phyloP scores from a whole-genome alignment of 1,140 invertebrate genomes.

The Hylaeus volcanicus region DNA sequence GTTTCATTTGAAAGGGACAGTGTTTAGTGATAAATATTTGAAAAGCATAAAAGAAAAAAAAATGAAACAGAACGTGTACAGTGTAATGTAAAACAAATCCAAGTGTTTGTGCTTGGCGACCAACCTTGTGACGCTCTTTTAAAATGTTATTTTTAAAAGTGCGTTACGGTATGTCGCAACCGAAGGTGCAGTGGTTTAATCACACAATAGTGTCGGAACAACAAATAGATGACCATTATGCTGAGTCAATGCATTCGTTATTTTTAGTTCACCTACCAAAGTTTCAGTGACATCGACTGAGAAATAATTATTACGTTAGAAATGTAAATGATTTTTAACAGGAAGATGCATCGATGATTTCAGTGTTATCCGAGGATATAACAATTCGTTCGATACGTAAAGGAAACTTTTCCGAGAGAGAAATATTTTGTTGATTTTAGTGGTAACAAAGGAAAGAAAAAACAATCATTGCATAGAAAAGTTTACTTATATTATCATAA shows the following conservation, averaged over 20 bases:
- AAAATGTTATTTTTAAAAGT: constrained; percentile 35
- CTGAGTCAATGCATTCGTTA: constrained; percentile 76
- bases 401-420: constrained; percentile 19
- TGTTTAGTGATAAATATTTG: constrained; percentile 69
- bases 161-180: constrained; percentile 62
- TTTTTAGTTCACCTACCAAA: constrained; percentile 69
- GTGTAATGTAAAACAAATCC: constrained; percentile 76
- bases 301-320: constrained; percentile 33
- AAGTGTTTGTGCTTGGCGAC: constrained; percentile 77
- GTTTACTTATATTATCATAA: constrained; percentile 21
- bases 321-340: constrained; percentile 22
- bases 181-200: constrained; percentile 77
- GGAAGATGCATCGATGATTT: constrained; percentile 32
- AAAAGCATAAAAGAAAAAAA: constrained; percentile 55
- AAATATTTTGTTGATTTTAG: constrained; percentile 26
- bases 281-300: constrained; percentile 53
- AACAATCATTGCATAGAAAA: constrained; percentile 16
- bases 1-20: constrained; percentile 67
- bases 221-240: constrained; percentile 78
- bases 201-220: constrained; percentile 74
- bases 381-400: constrained; percentile 21
- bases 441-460: constrained; percentile 23
- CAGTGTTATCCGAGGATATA: constrained; percentile 27
- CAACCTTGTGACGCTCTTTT: constrained; percentile 57
- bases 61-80: constrained; percentile 71